These are phyloP conservation scores for Pelmatolapia mariae DNA, from an alignment of 2,113 vertebrate genomes.

Conservation along the genomic window DNA sequence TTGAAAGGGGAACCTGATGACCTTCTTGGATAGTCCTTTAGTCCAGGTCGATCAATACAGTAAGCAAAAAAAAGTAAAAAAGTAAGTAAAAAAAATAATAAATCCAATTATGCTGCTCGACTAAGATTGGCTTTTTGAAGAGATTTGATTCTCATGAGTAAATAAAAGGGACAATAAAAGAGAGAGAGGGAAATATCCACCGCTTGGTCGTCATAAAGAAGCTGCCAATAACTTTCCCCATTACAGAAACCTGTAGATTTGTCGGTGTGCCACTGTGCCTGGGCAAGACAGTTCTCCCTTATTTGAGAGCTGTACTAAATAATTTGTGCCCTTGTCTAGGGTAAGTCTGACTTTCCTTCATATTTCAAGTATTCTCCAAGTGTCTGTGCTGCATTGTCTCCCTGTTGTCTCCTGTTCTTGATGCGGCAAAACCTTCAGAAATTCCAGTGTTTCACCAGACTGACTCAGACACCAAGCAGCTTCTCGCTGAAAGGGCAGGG, in stretches of 20 bases:
- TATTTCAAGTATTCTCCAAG: not conserved
- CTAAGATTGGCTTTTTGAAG: not conserved
- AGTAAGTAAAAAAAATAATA: not conserved
- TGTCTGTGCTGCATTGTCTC: not conserved
- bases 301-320: not conserved
- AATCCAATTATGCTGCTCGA: not conserved
- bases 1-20: not conserved
- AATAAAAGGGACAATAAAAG: not conserved
- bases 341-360: not conserved
- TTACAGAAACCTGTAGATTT: not conserved
- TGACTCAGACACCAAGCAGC: constrained; percentile 83
- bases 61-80: not conserved
- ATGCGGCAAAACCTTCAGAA: constrained; percentile 83
- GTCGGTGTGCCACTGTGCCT: not conserved
- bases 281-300: not conserved
- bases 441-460: constrained; percentile 85
- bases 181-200: not conserved
- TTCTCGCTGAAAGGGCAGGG: constrained; percentile 86
- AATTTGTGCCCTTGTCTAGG: not conserved
- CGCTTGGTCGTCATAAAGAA: not conserved
- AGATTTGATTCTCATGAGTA: not conserved
- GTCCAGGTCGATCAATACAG: not conserved
- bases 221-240: not conserved
- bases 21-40: not conserved
- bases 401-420: constrained; percentile 56